These are phyloP conservation scores for Dreissena polymorpha DNA, from an alignment of 1,140 invertebrate species.

Conservation along the genomic window DNA sequence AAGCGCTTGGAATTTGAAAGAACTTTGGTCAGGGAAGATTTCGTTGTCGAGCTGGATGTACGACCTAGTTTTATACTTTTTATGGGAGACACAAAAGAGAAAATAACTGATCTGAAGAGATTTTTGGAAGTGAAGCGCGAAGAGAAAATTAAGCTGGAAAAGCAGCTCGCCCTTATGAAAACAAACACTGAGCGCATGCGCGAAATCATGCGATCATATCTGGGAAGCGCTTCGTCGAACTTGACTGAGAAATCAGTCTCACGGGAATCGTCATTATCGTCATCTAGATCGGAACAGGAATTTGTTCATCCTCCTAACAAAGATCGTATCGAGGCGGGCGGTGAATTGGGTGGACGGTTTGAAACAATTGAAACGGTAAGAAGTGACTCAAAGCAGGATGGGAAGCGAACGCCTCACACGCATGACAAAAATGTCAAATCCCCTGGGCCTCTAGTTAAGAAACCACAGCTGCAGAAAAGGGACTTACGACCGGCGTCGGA, in stretches of 20 bases:
- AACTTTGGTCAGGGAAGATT: conserved; percentile 57
- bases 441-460: background rate
- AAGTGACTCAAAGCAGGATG: background rate
- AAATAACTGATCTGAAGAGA: conserved; percentile 39
- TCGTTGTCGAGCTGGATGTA: conserved; percentile 62
- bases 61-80: conserved; percentile 66
- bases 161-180: conserved; percentile 48
- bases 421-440: background rate
- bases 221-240: conserved; percentile 28
- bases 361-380: background rate
- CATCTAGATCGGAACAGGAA: background rate
- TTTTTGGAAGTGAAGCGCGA: conserved; percentile 28
- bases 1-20: conserved; percentile 63
- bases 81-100: conserved; percentile 52
- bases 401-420: background rate
- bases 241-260: background rate
- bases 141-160: conserved; percentile 47
- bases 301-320: background rate
- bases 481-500: conserved; percentile 8
- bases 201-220: conserved; percentile 44
- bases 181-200: conserved; percentile 57
- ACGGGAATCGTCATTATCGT: conserved; percentile 13
- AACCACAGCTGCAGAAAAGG: conserved; percentile 2
- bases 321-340: conserved; percentile 45
- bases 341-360: conserved; percentile 4